These are phyloP conservation scores for Triops cancriformis DNA, from an alignment of 1,140 invertebrate species.

Conservation along the genomic window DNA sequence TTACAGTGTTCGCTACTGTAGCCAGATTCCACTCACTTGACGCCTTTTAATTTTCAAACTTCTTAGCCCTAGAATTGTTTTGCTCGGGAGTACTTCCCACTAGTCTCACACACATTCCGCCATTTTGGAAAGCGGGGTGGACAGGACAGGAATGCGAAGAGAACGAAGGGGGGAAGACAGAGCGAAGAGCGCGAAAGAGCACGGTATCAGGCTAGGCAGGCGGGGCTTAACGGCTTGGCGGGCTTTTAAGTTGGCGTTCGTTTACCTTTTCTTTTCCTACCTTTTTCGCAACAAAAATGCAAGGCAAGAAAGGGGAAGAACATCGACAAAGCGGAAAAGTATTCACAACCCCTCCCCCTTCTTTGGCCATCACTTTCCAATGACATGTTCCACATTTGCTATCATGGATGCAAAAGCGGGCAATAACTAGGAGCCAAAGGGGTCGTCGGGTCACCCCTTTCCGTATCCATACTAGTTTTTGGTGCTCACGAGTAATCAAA, in stretches of 20 bases:
- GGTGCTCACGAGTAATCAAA: not conserved
- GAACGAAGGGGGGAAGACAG: not conserved
- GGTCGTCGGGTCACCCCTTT: not conserved
- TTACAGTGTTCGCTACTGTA: not conserved
- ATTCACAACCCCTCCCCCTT: no score
- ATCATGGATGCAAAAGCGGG: not conserved
- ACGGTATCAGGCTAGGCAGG: not conserved
- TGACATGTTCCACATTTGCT: not conserved
- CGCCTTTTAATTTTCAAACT: not conserved
- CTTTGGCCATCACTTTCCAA: no score
- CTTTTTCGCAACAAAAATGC: not conserved
- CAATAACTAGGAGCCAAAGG: not conserved
- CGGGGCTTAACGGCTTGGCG: not conserved
- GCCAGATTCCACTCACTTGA: not conserved
- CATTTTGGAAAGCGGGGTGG: constrained; percentile 2
- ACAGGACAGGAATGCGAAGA: not conserved
- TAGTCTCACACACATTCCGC: not conserved
- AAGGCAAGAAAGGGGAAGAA: not conserved
- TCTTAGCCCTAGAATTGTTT: not conserved
- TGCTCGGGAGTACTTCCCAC: not conserved
- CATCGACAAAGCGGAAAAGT: no score
- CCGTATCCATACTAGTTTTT: not conserved
- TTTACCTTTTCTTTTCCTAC: not conserved
- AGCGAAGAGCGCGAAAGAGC: not conserved
- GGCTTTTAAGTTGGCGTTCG: not conserved